These are phyloP conservation scores for Meleagris gallopavo DNA, from an alignment of 2,113 vertebrate species.

Conservation along the genomic window DNA sequence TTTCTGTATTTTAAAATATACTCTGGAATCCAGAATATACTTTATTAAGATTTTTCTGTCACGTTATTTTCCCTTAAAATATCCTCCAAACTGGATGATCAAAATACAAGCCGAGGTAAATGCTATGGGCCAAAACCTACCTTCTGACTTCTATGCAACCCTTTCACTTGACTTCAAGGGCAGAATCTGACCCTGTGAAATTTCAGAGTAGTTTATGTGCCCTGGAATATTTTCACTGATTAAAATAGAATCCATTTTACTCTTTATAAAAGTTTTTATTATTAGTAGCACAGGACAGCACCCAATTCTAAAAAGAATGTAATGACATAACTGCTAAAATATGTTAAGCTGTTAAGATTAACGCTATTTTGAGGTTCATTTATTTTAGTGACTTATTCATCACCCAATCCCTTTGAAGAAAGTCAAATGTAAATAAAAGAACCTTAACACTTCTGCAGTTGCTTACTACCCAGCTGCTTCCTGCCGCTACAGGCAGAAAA, in stretches of 20 bases:
- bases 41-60: not conserved
- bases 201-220: constrained; percentile 43
- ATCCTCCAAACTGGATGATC: not conserved
- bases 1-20: not conserved
- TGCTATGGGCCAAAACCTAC: not conserved
- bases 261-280: constrained; percentile 67
- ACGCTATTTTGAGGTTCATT: constrained; percentile 50
- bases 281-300: constrained; percentile 59
- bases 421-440: constrained; percentile 31
- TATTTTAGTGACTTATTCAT: constrained; percentile 63
- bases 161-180: constrained; percentile 43
- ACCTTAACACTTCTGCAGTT: not conserved
- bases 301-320: constrained; percentile 58
- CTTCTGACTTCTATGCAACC: not conserved
- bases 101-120: constrained; percentile 11
- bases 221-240: constrained; percentile 38
- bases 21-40: not conserved
- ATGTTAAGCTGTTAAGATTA: constrained; percentile 69
- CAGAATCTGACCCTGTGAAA: constrained; percentile 52
- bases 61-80: not conserved
- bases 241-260: constrained; percentile 72
- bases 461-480: constrained; percentile 7
- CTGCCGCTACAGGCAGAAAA: not conserved
- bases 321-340: constrained; percentile 67
- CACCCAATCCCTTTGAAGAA: constrained; percentile 37